These are phyloP conservation scores for Myioborus miniatus DNA, from an alignment of 2,797 vertebrate species.

Conservation along the genomic window DNA sequence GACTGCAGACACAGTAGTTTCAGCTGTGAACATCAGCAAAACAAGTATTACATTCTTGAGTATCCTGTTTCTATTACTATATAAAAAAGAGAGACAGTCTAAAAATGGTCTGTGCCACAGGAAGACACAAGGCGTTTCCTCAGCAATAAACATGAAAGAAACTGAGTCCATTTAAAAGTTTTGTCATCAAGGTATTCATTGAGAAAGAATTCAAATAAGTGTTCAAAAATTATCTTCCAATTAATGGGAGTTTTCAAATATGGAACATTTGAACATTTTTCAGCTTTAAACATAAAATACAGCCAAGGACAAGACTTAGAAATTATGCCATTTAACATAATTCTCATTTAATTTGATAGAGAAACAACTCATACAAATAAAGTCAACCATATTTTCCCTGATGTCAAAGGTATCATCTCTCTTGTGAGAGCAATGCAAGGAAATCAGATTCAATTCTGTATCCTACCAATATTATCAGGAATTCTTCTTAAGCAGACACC, in stretches of 20 bases:
- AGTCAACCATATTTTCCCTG: neutral
- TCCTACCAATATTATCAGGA: neutral
- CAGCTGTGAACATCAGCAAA: conserved; percentile 15
- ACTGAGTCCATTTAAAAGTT: neutral
- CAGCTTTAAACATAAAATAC: neutral
- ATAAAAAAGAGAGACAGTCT: neutral
- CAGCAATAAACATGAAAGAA: neutral
- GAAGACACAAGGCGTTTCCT: neutral
- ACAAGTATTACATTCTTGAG: neutral
- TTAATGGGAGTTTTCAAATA: neutral
- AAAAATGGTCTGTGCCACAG: neutral
- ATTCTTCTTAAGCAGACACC: neutral
- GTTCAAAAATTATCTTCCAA: neutral
- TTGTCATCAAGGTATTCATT: neutral
- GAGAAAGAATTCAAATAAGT: neutral
- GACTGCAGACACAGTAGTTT: neutral
- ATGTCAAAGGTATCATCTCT: neutral
- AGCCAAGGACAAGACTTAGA: neutral
- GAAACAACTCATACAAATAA: neutral
- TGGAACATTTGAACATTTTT: neutral
- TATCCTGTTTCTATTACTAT: neutral
- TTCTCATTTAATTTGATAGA: neutral
- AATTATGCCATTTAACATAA: neutral
- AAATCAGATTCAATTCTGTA: neutral
- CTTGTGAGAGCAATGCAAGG: neutral